Evolutionary conservation across 2,113 vertebrate genomes (phyloP).

Genomic region (Bucco capensis): DNA sequence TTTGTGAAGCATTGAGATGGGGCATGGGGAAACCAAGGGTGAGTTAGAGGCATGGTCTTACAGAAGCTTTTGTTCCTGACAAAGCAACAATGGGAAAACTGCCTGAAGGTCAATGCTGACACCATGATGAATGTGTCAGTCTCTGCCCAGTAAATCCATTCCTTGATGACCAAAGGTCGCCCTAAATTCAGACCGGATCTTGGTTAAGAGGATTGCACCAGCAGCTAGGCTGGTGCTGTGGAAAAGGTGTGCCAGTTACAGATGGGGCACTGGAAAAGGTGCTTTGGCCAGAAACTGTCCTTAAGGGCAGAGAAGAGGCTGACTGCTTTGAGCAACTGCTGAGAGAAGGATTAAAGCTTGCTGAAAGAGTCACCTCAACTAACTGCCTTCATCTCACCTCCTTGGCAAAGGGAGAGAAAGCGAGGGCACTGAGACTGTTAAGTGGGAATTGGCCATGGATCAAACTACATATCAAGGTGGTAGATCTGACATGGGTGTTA

Average conservation of each 20-base stretch:
- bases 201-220: not conserved
- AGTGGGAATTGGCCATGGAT: not conserved
- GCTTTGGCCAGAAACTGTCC: not conserved
- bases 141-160: not conserved
- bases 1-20: not conserved
- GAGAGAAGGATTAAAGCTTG: not conserved
- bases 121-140: not conserved
- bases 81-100: not conserved
- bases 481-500: not conserved
- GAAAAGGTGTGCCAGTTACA: not conserved
- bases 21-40: not conserved
- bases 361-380: not conserved
- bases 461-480: not conserved
- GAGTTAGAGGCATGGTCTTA: not conserved
- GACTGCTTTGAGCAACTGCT: not conserved
- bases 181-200: not conserved
- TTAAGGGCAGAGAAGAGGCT: not conserved
- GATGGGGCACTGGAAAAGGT: not conserved
- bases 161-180: not conserved
- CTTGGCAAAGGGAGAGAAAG: not conserved
- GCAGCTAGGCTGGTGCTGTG: not conserved
- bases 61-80: not conserved
- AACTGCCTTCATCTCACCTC: not conserved
- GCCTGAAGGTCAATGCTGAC: not conserved
- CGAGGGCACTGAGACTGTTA: not conserved